Evolutionary conservation across 2,113 vertebrate species (phyloP).

Genomic region (Vulpes vulpes): DNA sequence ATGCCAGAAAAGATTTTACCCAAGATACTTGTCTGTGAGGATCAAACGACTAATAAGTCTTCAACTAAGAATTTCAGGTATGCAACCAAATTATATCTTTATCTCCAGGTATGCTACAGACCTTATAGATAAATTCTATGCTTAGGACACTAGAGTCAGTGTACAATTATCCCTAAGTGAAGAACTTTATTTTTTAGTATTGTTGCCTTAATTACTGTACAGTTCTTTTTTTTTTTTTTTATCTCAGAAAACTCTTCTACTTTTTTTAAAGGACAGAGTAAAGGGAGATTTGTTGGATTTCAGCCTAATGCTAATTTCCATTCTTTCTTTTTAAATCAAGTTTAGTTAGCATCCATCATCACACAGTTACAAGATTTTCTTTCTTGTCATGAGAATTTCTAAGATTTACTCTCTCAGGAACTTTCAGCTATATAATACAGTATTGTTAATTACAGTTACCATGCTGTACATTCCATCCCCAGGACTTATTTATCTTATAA

Average conservation of each 20-base stretch:
- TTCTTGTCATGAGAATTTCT: background rate
- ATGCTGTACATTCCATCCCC: background rate
- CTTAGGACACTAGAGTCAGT: background rate
- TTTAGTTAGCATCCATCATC: background rate
- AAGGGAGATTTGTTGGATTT: slow-evolving; percentile 67
- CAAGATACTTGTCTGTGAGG: background rate
- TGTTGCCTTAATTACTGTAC: background rate
- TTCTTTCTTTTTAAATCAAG: background rate
- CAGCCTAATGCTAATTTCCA: slow-evolving; percentile 58
- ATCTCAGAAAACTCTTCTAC: background rate
- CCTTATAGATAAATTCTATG: background rate
- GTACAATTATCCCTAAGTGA: background rate
- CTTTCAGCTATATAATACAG: background rate
- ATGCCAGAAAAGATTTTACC: slow-evolving; percentile 60
- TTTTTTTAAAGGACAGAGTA: slow-evolving; percentile 2
- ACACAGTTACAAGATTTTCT: background rate
- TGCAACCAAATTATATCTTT: slow-evolving; percentile 53
- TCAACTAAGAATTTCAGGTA: slow-evolving; percentile 70
- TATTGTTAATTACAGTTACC: background rate
- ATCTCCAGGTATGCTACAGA: background rate
- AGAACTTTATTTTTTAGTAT: slow-evolving; percentile 61
- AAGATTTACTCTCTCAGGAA: background rate
- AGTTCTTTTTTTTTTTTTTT: background rate
- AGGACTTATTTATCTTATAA: background rate
- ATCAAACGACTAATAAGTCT: slow-evolving; percentile 39